Base-by-base conservation (phyloP, 2,797 vertebrate genomes). In the Capromys pilorides region DNA sequence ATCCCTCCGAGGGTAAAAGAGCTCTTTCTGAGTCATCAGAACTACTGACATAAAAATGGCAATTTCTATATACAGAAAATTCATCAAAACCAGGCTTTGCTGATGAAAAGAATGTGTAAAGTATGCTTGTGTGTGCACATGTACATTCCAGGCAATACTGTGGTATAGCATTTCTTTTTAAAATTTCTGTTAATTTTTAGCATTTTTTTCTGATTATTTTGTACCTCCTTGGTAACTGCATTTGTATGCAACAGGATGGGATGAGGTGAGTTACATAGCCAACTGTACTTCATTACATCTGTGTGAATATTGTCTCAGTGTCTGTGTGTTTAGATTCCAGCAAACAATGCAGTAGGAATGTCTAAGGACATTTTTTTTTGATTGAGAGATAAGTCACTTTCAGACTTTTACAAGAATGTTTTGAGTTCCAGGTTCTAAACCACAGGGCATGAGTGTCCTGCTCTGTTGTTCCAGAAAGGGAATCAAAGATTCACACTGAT, bases 311-410 rank as follows among this genome's bases (percentile, higher is more conserved):
- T 26, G 57, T 90, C 82, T 93, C 36, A 41, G 26, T 12, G 28
- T 95, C 86, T 87, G 19, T 86, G 7, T 89, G 51, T 91, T 92
- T 92, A 95, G 82, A 87, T 31, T 66, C n/a, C 6, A 77, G 69
- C 9, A 85, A 90, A 95, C 31, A 87, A 73, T 16, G 33, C 28
- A 67, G 51, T 33, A 73, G 13, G 64, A 90, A 95, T 61, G 54
- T 49, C 45, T 90, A 9, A 82, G 62, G 66, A 86, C 13, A 7
- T n/a, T 26, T 64, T 66, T 77, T 19, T 59, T n/a, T 0, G 1
- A 16, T 16, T 13, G 24, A 49, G 16, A 24, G 3, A 2, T 57
- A 8, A 3, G n/a, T 73, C 49, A 69, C 45, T 93, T 93, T 21
- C 0, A 90, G 84, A 92, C 66, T 67, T 67, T 94, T 93, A 11